These are phyloP conservation scores for Eurystomus gularis DNA, from an alignment of 2,113 vertebrate species.

Conservation along the genomic window DNA sequence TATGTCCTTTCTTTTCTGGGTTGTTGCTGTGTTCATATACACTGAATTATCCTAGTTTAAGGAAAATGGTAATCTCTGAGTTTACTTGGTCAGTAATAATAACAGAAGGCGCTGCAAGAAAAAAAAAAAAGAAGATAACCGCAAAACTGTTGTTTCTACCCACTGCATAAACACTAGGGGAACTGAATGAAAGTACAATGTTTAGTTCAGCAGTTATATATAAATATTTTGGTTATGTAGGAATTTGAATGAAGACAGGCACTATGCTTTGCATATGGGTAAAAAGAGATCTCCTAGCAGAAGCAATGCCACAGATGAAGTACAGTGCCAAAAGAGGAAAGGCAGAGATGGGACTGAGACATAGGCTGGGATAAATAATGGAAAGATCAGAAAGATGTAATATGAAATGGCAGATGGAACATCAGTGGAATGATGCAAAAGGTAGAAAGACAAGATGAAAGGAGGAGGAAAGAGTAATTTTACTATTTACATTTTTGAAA, in stretches of 20 bases:
- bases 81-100: background rate
- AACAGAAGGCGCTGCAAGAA: background rate
- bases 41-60: background rate
- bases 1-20: background rate
- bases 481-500: background rate
- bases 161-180: background rate
- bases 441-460: background rate
- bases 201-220: background rate
- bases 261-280: background rate
- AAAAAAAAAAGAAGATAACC: background rate
- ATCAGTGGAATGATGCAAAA: background rate
- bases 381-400: background rate
- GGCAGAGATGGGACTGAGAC: background rate
- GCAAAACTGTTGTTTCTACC: background rate
- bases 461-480: background rate
- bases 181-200: background rate
- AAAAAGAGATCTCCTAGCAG: background rate
- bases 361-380: background rate
- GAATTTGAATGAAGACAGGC: background rate
- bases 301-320: background rate
- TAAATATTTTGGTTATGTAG: background rate
- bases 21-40: background rate
- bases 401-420: background rate
- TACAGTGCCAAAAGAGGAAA: background rate
- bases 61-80: background rate